These are phyloP conservation scores for Crematogaster levior DNA, from an alignment of 2,888 invertebrate species.

Conservation along the genomic window DNA sequence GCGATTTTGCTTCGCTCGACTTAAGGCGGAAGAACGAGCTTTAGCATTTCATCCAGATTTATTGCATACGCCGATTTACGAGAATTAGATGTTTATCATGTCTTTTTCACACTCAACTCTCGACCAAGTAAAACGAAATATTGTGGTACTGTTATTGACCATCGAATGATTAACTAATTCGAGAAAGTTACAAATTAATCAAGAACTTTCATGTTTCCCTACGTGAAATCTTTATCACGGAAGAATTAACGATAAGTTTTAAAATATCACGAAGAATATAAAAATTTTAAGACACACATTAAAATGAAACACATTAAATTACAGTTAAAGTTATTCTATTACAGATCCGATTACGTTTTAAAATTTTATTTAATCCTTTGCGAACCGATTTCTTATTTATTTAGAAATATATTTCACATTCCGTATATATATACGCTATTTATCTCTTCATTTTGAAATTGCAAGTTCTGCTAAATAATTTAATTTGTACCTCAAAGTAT, in stretches of 20 bases:
- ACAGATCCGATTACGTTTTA: not conserved
- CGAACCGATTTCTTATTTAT: not conserved
- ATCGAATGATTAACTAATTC: not conserved
- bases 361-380: not conserved
- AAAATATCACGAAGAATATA: not conserved
- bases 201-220: not conserved
- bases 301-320: no score
- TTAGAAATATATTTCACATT: not conserved
- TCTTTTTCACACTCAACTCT: not conserved
- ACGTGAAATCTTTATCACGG: not conserved
- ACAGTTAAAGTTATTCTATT: not conserved
- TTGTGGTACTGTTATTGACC: not conserved
- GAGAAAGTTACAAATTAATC: not conserved
- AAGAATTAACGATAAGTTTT: not conserved
- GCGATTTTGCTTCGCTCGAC: constrained; percentile 36
- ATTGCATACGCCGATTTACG: constrained; percentile 15
- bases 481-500: not conserved
- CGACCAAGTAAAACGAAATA: not conserved
- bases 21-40: constrained; percentile 31
- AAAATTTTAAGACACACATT: not conserved
- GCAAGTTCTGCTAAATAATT: not conserved
- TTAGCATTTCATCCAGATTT: constrained; percentile 40
- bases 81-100: constrained; percentile 18
- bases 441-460: not conserved
- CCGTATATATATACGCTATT: no score